Evolutionary conservation across 23 tunicate genomes (phyloP), one percentile per base, ranked within the genome.

Genomic region (Trididemnum nubilum): DNA sequence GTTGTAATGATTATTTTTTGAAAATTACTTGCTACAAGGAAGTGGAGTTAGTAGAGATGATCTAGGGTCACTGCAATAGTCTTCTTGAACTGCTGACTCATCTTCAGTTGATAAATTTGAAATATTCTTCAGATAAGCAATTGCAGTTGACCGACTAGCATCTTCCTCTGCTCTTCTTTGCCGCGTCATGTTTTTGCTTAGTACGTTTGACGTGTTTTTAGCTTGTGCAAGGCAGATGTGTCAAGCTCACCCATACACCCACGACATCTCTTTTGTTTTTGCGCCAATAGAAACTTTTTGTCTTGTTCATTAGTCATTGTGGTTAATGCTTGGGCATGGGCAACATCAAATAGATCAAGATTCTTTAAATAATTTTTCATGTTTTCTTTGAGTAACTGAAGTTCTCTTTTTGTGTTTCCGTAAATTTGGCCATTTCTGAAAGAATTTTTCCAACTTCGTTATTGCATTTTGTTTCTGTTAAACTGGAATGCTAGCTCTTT

Each of bases 181-280:
- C 22, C 69, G 69, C 69, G 15, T 61, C 5, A n/a, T 61, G 4
- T 61, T 61, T 22, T 25, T 61, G 5, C 22, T 24, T 25, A 9
- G 30, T 4, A 24, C 27, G 24, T 24, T 61, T 61, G 69, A 61
- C 24, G 69, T 25, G 5, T 61, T 25, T 61, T 61, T 61, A 22
- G 23, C 69, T 61, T 61, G 27, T 22, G 69, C 30, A 61, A 5
- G 15, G 30, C 4, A 61, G 69, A 9, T 15, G 24, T 24, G 30
- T 61, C 69, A 61, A 61, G 69, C 69, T 25, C 30, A 61, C 23
- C 69, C 69, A 61, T 61, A 61, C 69, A 61, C 22, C 69, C 24
- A 61, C 69, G 69, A 61, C 24, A 24, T 15, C 69, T 24, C 22
- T 61, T 50, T 50, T 50, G 18, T 19, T 19, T n/a, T n/a, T n/a